These are phyloP conservation scores for Pachyuromys duprasi DNA, from an alignment of 2,797 vertebrate genomes.

Conservation along the genomic window DNA sequence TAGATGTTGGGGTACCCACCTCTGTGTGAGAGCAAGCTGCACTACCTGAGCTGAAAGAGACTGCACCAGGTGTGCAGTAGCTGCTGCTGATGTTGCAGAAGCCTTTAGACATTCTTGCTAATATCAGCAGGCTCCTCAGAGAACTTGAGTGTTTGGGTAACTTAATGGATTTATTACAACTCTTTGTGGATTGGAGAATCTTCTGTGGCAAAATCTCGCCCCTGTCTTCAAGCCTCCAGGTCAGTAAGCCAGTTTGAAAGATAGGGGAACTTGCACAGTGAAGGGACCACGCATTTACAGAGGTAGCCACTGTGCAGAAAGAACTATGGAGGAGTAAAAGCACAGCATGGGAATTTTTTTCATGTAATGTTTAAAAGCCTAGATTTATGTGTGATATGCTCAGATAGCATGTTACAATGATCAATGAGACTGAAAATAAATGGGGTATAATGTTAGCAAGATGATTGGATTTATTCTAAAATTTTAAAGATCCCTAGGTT, in stretches of 20 bases:
- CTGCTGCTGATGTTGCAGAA: not conserved
- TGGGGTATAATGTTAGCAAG: not conserved
- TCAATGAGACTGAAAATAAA: constrained; percentile 23
- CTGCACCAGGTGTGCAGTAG: not conserved
- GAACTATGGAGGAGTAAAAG: not conserved
- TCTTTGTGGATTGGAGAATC: not conserved
- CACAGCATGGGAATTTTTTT: not conserved
- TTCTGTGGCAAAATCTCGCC: not conserved
- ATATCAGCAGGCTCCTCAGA: not conserved
- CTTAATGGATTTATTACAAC: not conserved
- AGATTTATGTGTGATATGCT: not conserved
- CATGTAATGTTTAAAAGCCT: not conserved
- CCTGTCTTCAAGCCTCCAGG: not conserved
- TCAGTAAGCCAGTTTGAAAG: not conserved
- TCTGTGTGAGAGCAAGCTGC: not conserved
- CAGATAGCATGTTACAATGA: not conserved
- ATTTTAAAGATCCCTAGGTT: not conserved
- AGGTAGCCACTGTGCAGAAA: not conserved
- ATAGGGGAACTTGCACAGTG: not conserved
- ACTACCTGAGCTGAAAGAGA: not conserved
- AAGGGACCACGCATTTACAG: not conserved
- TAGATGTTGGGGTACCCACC: not conserved
- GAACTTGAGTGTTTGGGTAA: not conserved
- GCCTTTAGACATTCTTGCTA: not conserved
- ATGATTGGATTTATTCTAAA: constrained; percentile 9